Evolutionary conservation across 2,113 vertebrate species (phyloP), one percentile per base, ranked within the genome.

Genomic region (Crotophaga sulcirostris): DNA sequence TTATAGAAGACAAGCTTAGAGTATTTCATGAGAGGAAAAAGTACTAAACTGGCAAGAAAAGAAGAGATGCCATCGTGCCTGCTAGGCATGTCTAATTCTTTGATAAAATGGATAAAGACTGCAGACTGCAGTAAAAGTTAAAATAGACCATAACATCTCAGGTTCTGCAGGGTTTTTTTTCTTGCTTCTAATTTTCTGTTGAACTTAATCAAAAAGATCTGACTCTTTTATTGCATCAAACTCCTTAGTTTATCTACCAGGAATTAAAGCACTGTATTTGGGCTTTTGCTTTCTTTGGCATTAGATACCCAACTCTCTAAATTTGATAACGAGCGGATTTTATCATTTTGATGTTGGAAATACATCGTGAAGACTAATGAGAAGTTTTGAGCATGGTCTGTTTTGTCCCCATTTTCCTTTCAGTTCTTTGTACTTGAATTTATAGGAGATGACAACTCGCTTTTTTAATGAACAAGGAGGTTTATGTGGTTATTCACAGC

Each of bases 51-150:
- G 76, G 90, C 45, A 89, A 40, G 82, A 73, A 77, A 45, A 73
- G 59, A 79, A 66, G 31, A 77, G 92, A 93, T 90, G 94, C 83
- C 95, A 88, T 96, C 63, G 0, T 77, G 96, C 92, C 94, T 90
- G 66, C 73, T 34, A 62, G 96, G 89, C 93, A 63, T 42, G 59
- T 83, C 83, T 70, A 62, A 70, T 92, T 84, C 94, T 51, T 58
- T 63, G 90, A 84, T 92, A 66, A 77, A 93, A 84, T 45, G 80
- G 85, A 66, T 88, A 63, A 91, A 55, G 91, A 89, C 59, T 87
- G 78, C 84, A 89, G 68, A 38, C 79, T 77, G 83, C 90, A 93
- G 94, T 80, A 86, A 2, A 74, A 94, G 88, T 77, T 88, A 78
- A 86, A 92, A 45, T 26, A 81, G 55, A 70, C 59, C 33, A 3